phyloP scores from a whole-genome alignment of 2,888 invertebrate species.

The Protonemura montana region DNA sequence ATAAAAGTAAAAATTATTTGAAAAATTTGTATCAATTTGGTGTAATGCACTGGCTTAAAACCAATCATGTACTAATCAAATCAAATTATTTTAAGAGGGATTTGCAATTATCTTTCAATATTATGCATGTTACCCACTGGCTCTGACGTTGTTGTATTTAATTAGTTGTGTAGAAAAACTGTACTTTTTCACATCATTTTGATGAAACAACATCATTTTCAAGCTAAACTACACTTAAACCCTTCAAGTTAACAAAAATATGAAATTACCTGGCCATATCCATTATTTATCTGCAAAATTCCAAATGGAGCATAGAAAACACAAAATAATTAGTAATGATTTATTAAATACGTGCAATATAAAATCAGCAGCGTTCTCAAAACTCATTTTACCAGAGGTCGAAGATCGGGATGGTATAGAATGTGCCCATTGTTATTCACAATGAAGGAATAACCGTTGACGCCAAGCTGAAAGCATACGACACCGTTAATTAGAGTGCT shows the following conservation, averaged over 20 bases:
- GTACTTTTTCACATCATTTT: too few species aligned
- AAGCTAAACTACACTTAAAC: too few species aligned
- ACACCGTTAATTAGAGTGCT: neutral
- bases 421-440: conserved; percentile 98
- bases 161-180: too few species aligned
- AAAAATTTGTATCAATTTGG: too few species aligned
- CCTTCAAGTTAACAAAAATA: conserved; percentile 18
- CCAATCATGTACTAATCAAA: too few species aligned
- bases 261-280: conserved; percentile 64
- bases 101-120: too few species aligned
- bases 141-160: too few species aligned
- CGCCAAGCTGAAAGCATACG: conserved; percentile 77
- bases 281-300: conserved; percentile 45
- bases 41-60: too few species aligned
- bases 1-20: too few species aligned
- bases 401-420: conserved; percentile 93
- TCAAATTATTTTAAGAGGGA: too few species aligned
- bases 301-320: conserved; percentile 31
- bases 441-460: conserved; percentile 95
- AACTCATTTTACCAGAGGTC: conserved; percentile 76
- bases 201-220: neutral
- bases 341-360: too few species aligned
- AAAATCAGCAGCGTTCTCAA: conserved; percentile 25
- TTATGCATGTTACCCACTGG: too few species aligned
- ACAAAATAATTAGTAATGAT: neutral